phyloP scores from a whole-genome alignment of 2,888 invertebrate genomes.

The Lasioglossum vierecki region DNA sequence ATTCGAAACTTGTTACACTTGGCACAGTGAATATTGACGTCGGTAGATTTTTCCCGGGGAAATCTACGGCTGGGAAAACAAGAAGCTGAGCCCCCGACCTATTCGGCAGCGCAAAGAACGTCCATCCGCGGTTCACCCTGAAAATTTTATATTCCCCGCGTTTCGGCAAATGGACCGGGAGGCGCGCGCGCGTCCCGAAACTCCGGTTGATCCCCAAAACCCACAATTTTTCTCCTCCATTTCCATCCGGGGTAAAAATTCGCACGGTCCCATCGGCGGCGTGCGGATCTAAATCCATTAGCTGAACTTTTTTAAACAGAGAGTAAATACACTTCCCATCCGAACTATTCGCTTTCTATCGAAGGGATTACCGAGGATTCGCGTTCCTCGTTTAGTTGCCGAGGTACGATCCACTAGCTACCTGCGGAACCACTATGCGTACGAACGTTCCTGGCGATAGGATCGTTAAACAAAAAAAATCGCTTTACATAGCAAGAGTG shows the following conservation, averaged over 20 bases:
- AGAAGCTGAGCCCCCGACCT: neutral
- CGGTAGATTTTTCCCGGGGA: too few relatives aligned
- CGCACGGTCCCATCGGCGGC: neutral
- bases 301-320: neutral
- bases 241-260: neutral
- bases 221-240: conserved; percentile 10
- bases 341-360: conserved; percentile 2
- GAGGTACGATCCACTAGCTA: neutral
- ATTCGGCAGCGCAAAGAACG: neutral
- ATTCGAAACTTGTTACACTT: neutral
- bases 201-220: neutral
- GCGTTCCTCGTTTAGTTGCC: neutral
- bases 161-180: neutral
- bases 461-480: conserved; percentile 38
- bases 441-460: neutral
- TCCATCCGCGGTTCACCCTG: neutral
- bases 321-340: conserved; percentile 17
- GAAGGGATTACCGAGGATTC: conserved; percentile 22
- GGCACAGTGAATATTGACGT: too few relatives aligned
- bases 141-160: conserved; percentile 5
- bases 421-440: neutral
- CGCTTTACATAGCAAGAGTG: conserved; percentile 25
- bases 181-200: neutral
- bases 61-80: neutral
- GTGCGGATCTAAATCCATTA: conserved; percentile 19